Percentiles rank a stretch among this genome's conserved stretches.
Evolutionary conservation across 2,113 vertebrate species (phyloP).

Genomic region (rabbit (Oryctolagus cuniculus)): mOryCun1.1 NC_091449.1:65213001-65213500

Average conservation of each 20-base stretch:
- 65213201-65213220: no score
- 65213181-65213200: not conserved
- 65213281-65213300: not conserved
- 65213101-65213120: not conserved
- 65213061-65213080: no score
- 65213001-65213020: not conserved
- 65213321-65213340: not conserved
- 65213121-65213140: no score
- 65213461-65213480: conserved; percentile 55
- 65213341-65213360: not conserved
- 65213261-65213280: no score
- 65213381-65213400: not conserved
- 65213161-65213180: no score
- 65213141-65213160: no score
- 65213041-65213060: not conserved
- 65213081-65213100: no score
- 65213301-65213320: no score
- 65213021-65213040: not conserved
- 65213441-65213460: conserved; percentile 37
- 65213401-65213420: not conserved
- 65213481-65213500: not conserved
- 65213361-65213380: no score
- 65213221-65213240: no score
- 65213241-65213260: no score
- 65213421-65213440: conserved; percentile 12